Evolutionary conservation across 2,888 invertebrate species (phyloP).

Genomic region (Ephialtes manifestator): DNA sequence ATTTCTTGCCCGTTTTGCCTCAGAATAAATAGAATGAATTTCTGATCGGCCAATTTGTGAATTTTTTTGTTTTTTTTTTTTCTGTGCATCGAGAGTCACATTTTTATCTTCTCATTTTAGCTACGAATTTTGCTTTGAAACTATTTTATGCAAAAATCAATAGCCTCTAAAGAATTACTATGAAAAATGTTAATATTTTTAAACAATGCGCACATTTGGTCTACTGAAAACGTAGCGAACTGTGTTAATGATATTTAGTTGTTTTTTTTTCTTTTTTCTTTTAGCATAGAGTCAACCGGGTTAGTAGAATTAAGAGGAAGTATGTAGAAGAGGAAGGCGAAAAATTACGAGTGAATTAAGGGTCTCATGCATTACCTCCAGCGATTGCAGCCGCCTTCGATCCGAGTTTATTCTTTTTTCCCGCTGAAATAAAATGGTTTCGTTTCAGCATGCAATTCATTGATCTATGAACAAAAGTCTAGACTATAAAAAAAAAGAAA

Average conservation of each 20-base stretch:
- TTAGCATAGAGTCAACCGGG: slow-evolving; percentile 51
- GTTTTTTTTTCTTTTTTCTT: slow-evolving; percentile 54
- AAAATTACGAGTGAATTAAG: slow-evolving; percentile 75
- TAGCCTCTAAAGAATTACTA: too few relatives aligned
- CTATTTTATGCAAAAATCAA: not conserved
- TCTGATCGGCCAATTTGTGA: not conserved
- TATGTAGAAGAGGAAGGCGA: slow-evolving; percentile 69
- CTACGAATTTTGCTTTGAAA: not conserved
- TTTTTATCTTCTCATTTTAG: not conserved
- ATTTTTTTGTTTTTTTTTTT: not conserved
- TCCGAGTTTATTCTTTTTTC: slow-evolving; percentile 84
- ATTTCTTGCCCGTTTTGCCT: not conserved
- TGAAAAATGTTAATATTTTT: not conserved
- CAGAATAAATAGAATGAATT: not conserved
- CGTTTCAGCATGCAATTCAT: slow-evolving; percentile 52
- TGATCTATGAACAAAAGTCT: slow-evolving; percentile 7
- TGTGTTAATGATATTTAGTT: slow-evolving; percentile 46
- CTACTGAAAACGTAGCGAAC: slow-evolving; percentile 47
- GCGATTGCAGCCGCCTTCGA: slow-evolving; percentile 84
- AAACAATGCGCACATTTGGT: slow-evolving; percentile 22
- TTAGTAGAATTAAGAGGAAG: slow-evolving; percentile 70
- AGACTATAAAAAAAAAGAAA: slow-evolving; percentile 7
- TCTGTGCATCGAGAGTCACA: not conserved
- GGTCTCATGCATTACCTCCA: slow-evolving; percentile 86
- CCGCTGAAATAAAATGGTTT: slow-evolving; percentile 78